These are phyloP conservation scores for Mizuhopecten yessoensis DNA, from an alignment of 1,140 invertebrate species.

Conservation along the genomic window DNA sequence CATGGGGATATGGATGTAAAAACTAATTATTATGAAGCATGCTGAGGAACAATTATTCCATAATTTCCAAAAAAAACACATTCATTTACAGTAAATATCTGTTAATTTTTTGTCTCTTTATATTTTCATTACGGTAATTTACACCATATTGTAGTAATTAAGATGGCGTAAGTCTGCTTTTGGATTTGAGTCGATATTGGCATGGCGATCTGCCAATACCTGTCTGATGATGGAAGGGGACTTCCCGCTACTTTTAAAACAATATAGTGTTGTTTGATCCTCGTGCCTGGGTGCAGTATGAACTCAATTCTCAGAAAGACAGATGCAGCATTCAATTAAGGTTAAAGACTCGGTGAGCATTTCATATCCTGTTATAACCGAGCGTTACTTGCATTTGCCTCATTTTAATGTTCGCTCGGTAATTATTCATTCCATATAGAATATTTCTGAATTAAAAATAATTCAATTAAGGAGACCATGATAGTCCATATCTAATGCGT, in stretches of 20 bases:
- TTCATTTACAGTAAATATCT: slow-evolving; percentile 4
- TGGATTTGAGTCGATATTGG: background rate
- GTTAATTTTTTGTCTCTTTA: slow-evolving; percentile 2
- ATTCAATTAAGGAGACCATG: background rate
- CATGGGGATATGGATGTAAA: background rate
- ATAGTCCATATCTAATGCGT: background rate
- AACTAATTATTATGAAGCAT: background rate
- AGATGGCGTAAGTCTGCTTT: background rate
- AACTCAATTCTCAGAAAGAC: background rate
- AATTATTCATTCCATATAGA: background rate
- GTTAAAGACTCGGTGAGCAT: no score
- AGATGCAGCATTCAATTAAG: background rate
- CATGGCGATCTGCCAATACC: slow-evolving; percentile 23
- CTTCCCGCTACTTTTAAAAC: background rate
- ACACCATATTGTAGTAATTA: slow-evolving; percentile 11
- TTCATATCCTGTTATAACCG: background rate
- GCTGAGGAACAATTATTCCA: slow-evolving; percentile 16
- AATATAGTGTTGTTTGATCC: background rate
- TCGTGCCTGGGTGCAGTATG: background rate
- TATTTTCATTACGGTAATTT: background rate
- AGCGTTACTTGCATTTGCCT: background rate
- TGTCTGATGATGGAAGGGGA: background rate
- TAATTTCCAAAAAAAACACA: background rate
- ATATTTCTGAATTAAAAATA: background rate
- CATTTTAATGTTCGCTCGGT: background rate